phyloP scores from a whole-genome alignment of 2,888 invertebrate genomes.

The Dicranocentrus wangi region DNA sequence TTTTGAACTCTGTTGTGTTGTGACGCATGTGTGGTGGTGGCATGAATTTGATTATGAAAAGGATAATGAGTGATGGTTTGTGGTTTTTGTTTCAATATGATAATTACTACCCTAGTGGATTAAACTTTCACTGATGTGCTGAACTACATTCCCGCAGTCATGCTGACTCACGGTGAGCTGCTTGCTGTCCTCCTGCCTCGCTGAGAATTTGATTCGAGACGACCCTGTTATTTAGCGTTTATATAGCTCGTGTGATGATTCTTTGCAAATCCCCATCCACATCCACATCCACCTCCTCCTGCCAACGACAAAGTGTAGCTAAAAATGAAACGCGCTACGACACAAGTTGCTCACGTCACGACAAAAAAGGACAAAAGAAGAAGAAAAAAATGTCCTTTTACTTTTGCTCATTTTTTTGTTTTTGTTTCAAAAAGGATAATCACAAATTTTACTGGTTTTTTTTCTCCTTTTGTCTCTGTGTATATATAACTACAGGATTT shows the following conservation, averaged over 20 bases:
- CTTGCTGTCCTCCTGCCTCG: too few species aligned
- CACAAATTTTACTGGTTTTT: neutral
- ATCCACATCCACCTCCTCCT: too few species aligned
- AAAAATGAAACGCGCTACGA: neutral
- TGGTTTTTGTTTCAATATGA: constrained; percentile 41
- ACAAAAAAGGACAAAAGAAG: neutral
- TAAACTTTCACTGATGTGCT: constrained; percentile 74
- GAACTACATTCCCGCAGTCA: constrained; percentile 30
- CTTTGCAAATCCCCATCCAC: too few species aligned
- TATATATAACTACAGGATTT: neutral
- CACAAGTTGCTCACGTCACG: neutral
- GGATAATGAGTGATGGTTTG: constrained; percentile 37
- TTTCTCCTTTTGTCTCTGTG: neutral
- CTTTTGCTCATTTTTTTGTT: constrained; percentile 5
- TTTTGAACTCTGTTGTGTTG: too few species aligned
- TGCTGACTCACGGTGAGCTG: constrained; percentile 29
- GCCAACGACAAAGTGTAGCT: too few species aligned
- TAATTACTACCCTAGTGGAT: constrained; percentile 73
- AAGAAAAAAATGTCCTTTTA: neutral
- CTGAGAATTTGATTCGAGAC: neutral
- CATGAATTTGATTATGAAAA: constrained; percentile 18
- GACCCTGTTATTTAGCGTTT: too few species aligned
- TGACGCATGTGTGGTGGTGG: too few species aligned
- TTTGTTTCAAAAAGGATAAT: neutral
- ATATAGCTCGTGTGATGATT: too few species aligned